Evolutionary conservation across 2,113 vertebrate species (phyloP).

Genomic region (Boleophthalmus pectinirostris): DNA sequence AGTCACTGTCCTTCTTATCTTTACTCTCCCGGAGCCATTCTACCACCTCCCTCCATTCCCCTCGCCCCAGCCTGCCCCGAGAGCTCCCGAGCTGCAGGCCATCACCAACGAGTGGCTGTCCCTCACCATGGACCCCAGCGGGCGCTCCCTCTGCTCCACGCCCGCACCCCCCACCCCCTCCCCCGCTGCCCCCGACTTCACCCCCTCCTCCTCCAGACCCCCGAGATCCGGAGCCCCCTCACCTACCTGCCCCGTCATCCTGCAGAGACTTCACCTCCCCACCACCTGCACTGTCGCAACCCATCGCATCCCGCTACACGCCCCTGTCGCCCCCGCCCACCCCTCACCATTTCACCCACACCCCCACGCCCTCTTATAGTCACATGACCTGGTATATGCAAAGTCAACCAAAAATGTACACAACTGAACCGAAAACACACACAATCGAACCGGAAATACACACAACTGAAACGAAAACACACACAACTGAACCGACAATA

Average conservation of each 20-base stretch:
- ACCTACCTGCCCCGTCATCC: slow-evolving; percentile 39
- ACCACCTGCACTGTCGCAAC: slow-evolving; percentile 33
- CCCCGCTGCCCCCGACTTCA: slow-evolving; percentile 74
- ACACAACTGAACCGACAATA: no score
- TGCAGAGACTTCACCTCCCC: slow-evolving; percentile 38
- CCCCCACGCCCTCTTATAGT: slow-evolving; percentile 19
- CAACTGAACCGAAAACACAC: background rate
- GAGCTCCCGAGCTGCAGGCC: slow-evolving; percentile 64
- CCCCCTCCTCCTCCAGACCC: slow-evolving; percentile 70
- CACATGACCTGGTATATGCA: slow-evolving; percentile 13
- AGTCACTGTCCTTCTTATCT: slow-evolving; percentile 32
- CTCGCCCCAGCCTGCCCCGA: slow-evolving; percentile 63
- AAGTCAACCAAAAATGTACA: background rate
- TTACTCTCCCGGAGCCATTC: slow-evolving; percentile 61
- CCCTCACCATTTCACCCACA: slow-evolving; percentile 28
- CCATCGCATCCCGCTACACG: slow-evolving; percentile 41
- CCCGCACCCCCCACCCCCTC: slow-evolving; percentile 65
- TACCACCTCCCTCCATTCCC: slow-evolving; percentile 71
- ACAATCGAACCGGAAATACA: background rate
- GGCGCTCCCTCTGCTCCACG: slow-evolving; percentile 57
- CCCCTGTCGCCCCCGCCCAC: slow-evolving; percentile 48
- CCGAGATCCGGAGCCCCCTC: slow-evolving; percentile 55
- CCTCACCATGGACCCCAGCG: slow-evolving; percentile 70
- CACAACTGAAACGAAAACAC: no score
- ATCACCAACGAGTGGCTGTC: slow-evolving; percentile 78